These are phyloP conservation scores for Antigone vipio DNA, from an alignment of 2,113 vertebrate species.

Conservation along the genomic window DNA sequence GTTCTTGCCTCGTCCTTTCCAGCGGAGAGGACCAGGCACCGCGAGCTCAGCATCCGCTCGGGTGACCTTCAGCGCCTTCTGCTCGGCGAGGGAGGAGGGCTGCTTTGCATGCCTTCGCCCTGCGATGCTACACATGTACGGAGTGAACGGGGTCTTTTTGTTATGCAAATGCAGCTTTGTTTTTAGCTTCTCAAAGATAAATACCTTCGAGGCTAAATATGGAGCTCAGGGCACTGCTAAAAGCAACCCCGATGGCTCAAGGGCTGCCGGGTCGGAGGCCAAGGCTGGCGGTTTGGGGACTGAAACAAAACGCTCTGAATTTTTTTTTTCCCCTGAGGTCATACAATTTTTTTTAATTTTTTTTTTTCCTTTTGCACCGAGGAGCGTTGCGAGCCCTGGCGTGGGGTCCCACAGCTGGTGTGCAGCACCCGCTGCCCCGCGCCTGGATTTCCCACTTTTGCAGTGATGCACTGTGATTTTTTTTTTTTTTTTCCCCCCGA, in stretches of 20 bases:
- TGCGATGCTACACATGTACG: background rate
- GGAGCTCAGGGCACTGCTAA: background rate
- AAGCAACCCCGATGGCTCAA: background rate
- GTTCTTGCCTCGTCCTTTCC: background rate
- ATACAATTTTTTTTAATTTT: too few species aligned
- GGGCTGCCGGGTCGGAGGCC: background rate
- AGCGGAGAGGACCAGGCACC: background rate
- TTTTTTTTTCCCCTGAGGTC: background rate
- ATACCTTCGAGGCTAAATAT: background rate
- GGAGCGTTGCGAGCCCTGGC: background rate
- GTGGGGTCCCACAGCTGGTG: background rate
- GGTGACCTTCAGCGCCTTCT: background rate
- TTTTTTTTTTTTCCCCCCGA: too few species aligned
- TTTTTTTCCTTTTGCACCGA: fast-evolving
- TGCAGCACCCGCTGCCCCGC: fast-evolving
- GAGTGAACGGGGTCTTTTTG: background rate
- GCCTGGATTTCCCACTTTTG: background rate
- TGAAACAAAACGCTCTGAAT: background rate
- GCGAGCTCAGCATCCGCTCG: background rate
- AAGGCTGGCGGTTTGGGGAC: background rate
- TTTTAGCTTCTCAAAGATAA: slow-evolving; percentile 3
- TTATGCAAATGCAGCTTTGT: slow-evolving; percentile 24
- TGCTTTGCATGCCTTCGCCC: slow-evolving; percentile 9
- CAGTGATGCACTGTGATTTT: background rate
- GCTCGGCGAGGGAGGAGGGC: background rate